Conservation (phyloP, 2,113 vertebrate species). For the Bubalus kerabau region DNA sequence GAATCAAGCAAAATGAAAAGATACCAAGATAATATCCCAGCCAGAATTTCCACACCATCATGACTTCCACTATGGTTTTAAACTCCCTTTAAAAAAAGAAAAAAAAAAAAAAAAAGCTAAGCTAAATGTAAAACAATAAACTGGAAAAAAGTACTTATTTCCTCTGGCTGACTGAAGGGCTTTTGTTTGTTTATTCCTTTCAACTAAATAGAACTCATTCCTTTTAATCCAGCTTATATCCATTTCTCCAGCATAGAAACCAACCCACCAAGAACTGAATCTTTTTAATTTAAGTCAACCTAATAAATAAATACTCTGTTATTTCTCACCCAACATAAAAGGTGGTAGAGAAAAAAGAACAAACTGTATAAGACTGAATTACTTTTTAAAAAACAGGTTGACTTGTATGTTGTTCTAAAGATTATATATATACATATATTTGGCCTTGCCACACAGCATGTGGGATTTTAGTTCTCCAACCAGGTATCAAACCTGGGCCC, state of each 20-base stretch:
- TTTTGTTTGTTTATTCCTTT: slow-evolving; percentile 36
- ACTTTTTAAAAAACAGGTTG: not conserved
- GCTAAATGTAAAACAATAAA: not conserved
- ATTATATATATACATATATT: not conserved
- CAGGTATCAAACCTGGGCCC: not conserved
- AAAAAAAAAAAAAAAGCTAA: not conserved
- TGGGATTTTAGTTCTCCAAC: not conserved
- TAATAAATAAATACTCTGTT: not conserved
- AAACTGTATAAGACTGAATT: not conserved
- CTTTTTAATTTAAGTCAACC: slow-evolving; percentile 2
- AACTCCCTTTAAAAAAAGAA: not conserved
- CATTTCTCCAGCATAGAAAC: slow-evolving; percentile 31
- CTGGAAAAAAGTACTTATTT: slow-evolving; percentile 1
- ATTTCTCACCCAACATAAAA: not conserved
- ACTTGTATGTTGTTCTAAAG: not conserved
- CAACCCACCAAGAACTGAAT: not conserved
- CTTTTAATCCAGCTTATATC: not conserved
- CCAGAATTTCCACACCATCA: not conserved
- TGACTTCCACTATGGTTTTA: not conserved
- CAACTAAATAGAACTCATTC: not conserved
- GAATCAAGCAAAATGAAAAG: not conserved
- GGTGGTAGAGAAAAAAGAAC: not conserved
- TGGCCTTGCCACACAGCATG: not conserved
- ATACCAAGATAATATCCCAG: not conserved
- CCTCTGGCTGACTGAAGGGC: not conserved